phyloP scores from a whole-genome alignment of 2,797 vertebrate genomes.

The Periparus ater region DNA sequence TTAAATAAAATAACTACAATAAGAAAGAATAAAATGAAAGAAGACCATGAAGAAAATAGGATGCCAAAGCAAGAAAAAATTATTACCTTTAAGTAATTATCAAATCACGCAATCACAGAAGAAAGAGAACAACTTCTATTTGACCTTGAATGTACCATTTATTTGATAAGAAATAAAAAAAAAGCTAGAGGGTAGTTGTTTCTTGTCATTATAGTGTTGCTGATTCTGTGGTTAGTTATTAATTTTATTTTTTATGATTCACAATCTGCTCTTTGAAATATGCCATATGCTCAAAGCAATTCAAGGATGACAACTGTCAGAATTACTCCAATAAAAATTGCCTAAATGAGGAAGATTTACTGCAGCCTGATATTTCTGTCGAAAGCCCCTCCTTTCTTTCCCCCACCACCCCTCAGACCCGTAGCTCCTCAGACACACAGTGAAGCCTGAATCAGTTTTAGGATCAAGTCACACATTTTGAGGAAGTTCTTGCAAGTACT shows the following conservation, averaged over 20 bases:
- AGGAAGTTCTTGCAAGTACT: slow-evolving; percentile 50
- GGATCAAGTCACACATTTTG: slow-evolving; percentile 61
- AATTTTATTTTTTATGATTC: slow-evolving; percentile 95
- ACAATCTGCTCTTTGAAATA: slow-evolving; percentile 94
- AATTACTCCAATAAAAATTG: slow-evolving; percentile 91
- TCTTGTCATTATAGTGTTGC: slow-evolving; percentile 87
- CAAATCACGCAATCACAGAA: slow-evolving; percentile 68
- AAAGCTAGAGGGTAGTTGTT: slow-evolving; percentile 83
- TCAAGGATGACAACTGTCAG: slow-evolving; percentile 92
- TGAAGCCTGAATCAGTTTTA: slow-evolving; percentile 55
- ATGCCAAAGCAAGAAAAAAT: not conserved
- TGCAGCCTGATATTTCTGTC: slow-evolving; percentile 79
- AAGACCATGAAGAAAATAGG: not conserved
- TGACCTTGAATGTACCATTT: slow-evolving; percentile 83
- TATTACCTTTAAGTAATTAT: slow-evolving; percentile 54
- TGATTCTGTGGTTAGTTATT: slow-evolving; percentile 89
- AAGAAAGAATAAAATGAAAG: not conserved
- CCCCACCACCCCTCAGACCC: not conserved
- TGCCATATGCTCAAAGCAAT: slow-evolving; percentile 94
- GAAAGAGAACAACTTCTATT: slow-evolving; percentile 77
- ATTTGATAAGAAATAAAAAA: slow-evolving; percentile 75
- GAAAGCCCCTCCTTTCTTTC: slow-evolving; percentile 64
- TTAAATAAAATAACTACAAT: slow-evolving; percentile 27
- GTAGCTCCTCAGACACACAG: slow-evolving; percentile 40
- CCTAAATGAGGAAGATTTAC: slow-evolving; percentile 94